Base-by-base conservation (phyloP, 2,797 vertebrate species). In the Pyrocephalus nanus region DNA sequence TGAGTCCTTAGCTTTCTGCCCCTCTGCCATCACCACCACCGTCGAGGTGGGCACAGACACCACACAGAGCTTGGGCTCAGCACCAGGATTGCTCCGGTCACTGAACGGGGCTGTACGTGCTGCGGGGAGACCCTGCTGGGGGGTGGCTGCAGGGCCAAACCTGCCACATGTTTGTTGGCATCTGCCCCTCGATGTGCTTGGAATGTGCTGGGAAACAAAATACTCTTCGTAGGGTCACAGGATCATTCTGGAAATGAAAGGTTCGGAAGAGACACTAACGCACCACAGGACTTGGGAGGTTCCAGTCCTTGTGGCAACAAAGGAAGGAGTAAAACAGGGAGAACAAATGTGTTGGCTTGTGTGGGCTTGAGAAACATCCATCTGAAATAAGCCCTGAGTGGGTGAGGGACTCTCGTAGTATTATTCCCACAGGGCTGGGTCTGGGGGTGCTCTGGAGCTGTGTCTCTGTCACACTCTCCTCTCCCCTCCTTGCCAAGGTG, bases 351-450 rank as follows among this genome's bases (percentile, higher is more conserved):
- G 0, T 32, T 54, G 84, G 82, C 50, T 92, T 93, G 72, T 16
- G 47, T 90, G 69, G 84, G 86, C 84, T 87, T 87, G 78, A 94
- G 84, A 94, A 96, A 86, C 72, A 94, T 95, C 86, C 69, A 61
- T 87, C 69, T 13, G 13, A 79, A 96, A 53, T 60, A 62, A 60
- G 47, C 38, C 57, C 38, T 21, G 27, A 34, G 48, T 21, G 38
- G 0, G 8, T 60, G 53, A 38, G 42, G 72, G 45, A 94, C 30
- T 79, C 65, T 45, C 2, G 2, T 25, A 51, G 50, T 12, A 7
- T n/a, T 50, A 12, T 71, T 90, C 48, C 71, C 42, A 22, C 50
- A 57, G 32, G 18, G 40, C 34, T 85, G 70, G 62, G 21, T 57
- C 66, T 0, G 0, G 4, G 36, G 21, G 27, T n/a, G 58, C 69